Evolutionary conservation across 2,113 vertebrate species (phyloP).

Genomic region (Heterochromis multidens): DNA sequence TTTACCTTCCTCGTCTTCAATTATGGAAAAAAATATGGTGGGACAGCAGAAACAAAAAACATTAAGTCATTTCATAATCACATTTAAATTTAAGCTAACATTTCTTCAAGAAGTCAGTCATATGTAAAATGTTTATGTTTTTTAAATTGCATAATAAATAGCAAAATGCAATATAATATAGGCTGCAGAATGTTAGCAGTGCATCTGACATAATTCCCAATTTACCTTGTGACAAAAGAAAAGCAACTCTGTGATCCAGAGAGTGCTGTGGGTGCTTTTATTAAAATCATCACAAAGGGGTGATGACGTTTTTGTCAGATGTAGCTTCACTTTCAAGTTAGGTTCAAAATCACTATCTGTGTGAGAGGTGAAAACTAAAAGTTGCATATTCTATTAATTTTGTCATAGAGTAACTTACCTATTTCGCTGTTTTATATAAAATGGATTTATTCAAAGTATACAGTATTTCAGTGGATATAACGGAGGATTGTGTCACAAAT

Average conservation of each 20-base stretch:
- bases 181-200: not conserved
- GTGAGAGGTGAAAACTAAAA: not conserved
- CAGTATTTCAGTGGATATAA: not conserved
- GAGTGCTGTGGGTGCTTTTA: not conserved
- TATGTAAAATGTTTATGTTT: not conserved
- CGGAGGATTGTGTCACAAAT: not conserved
- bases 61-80: not conserved
- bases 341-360: not conserved
- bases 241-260: not conserved
- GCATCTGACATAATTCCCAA: not conserved
- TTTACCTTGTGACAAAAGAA: not conserved
- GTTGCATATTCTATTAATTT: not conserved
- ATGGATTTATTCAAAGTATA: not conserved
- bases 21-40: constrained; percentile 37
- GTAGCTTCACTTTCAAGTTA: not conserved
- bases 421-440: not conserved
- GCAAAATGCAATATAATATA: not conserved
- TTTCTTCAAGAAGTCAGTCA: not conserved
- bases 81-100: not conserved
- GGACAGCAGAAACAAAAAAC: constrained; percentile 23
- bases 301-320: not conserved
- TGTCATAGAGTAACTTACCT: not conserved
- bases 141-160: not conserved
- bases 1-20: constrained; percentile 93
- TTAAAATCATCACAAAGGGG: not conserved